These are phyloP conservation scores for Thunnus albacares DNA, from an alignment of 2,797 vertebrate genomes.

Conservation along the genomic window DNA sequence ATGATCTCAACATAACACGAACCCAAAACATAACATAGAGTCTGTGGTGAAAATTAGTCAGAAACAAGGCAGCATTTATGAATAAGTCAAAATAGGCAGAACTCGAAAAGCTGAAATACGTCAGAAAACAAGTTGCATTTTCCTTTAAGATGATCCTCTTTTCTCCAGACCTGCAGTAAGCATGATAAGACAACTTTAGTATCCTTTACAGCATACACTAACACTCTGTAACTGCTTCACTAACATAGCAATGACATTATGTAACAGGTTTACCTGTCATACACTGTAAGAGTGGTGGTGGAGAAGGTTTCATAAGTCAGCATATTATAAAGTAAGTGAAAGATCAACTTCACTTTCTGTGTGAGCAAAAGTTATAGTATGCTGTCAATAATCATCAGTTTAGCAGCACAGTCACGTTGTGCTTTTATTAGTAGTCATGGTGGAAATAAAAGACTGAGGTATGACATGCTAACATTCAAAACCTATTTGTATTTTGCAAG, in stretches of 20 bases:
- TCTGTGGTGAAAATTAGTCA: background rate
- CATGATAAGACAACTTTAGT: background rate
- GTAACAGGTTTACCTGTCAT: background rate
- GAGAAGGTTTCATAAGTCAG: background rate
- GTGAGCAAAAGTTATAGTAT: background rate
- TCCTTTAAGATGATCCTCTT: background rate
- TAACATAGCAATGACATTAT: background rate
- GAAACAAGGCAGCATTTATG: background rate
- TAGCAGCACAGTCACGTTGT: background rate
- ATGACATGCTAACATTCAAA: background rate
- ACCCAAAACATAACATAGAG: background rate
- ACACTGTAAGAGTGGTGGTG: background rate
- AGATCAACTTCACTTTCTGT: background rate
- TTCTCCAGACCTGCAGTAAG: background rate
- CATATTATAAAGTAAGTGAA: constrained; percentile 5
- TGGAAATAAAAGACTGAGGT: background rate
- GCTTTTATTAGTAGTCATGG: background rate
- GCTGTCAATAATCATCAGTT: background rate
- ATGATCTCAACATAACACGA: background rate
- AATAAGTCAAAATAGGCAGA: background rate
- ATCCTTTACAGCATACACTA: background rate
- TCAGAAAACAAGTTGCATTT: background rate
- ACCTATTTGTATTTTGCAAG: background rate
- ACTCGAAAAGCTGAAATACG: background rate
- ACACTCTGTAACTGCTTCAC: background rate